These are phyloP conservation scores for Odontesthes bonariensis DNA, from an alignment of 2,113 vertebrate genomes.

Conservation along the genomic window DNA sequence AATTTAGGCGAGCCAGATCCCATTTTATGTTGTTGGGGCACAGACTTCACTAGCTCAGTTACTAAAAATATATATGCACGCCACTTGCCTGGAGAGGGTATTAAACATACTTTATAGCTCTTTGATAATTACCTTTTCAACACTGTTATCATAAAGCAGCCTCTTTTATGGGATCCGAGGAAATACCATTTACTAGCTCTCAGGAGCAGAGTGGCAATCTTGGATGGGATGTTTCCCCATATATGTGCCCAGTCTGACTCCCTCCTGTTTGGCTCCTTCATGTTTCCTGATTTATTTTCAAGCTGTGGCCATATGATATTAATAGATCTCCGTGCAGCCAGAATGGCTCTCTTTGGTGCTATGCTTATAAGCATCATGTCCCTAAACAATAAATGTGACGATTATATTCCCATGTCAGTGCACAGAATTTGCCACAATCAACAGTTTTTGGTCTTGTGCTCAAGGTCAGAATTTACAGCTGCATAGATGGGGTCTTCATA, in stretches of 20 bases:
- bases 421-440: slow-evolving; percentile 14
- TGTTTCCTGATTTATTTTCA: slow-evolving; percentile 66
- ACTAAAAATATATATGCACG: slow-evolving; percentile 44
- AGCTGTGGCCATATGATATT: slow-evolving; percentile 58
- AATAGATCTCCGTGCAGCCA: slow-evolving; percentile 47
- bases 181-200: slow-evolving; percentile 73
- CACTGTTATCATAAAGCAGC: slow-evolving; percentile 78
- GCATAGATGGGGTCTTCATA: slow-evolving; percentile 43
- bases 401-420: slow-evolving; percentile 14
- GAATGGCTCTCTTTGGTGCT: slow-evolving; percentile 43
- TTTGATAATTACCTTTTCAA: slow-evolving; percentile 80
- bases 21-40: not conserved
- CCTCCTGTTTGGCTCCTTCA: slow-evolving; percentile 56
- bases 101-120: slow-evolving; percentile 76
- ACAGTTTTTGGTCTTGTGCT: slow-evolving; percentile 36
- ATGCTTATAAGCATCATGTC: slow-evolving; percentile 26
- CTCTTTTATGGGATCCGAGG: slow-evolving; percentile 74
- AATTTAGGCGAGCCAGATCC: not conserved
- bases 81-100: slow-evolving; percentile 70
- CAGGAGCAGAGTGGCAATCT: slow-evolving; percentile 55
- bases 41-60: slow-evolving; percentile 40
- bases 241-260: slow-evolving; percentile 50
- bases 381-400: slow-evolving; percentile 10
- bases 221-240: slow-evolving; percentile 66
- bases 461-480: slow-evolving; percentile 59